These are phyloP conservation scores for Arctia plantaginis DNA, from an alignment of 2,888 invertebrate species.

Conservation along the genomic window DNA sequence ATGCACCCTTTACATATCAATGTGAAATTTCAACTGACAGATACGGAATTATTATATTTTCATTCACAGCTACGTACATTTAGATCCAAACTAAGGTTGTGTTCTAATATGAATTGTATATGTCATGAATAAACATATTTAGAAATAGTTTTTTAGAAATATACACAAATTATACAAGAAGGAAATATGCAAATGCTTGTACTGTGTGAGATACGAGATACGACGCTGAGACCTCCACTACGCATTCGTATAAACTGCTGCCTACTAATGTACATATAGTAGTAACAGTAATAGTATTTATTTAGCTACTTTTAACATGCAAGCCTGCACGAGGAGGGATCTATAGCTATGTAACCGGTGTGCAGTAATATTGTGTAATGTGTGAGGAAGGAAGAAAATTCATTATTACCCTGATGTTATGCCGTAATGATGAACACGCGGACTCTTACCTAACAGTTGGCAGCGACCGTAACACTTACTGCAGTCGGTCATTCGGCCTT, in stretches of 20 bases:
- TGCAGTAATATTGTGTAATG: slow-evolving; percentile 71
- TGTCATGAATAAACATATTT: background rate
- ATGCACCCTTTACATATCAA: background rate
- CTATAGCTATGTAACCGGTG: slow-evolving; percentile 52
- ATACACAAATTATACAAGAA: background rate
- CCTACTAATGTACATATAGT: background rate
- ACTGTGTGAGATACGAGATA: background rate
- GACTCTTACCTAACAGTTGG: slow-evolving; percentile 63
- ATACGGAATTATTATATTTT: too few species aligned
- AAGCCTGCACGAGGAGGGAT: slow-evolving; percentile 33
- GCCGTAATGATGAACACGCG: slow-evolving; percentile 66
- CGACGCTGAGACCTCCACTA: background rate
- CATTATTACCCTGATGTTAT: slow-evolving; percentile 61
- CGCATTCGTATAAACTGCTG: background rate
- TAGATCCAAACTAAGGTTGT: background rate
- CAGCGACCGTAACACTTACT: slow-evolving; percentile 55
- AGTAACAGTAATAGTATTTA: background rate
- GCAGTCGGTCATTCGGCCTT: slow-evolving; percentile 49
- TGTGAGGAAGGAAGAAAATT: slow-evolving; percentile 74
- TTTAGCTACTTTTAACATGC: slow-evolving; percentile 19
- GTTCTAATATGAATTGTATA: background rate
- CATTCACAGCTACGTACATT: background rate
- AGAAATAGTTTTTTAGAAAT: background rate
- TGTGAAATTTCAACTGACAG: too few species aligned
- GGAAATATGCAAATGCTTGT: background rate